Evolutionary conservation across 2,113 vertebrate genomes (phyloP).

Genomic region (Mormoops blainvillei): DNA sequence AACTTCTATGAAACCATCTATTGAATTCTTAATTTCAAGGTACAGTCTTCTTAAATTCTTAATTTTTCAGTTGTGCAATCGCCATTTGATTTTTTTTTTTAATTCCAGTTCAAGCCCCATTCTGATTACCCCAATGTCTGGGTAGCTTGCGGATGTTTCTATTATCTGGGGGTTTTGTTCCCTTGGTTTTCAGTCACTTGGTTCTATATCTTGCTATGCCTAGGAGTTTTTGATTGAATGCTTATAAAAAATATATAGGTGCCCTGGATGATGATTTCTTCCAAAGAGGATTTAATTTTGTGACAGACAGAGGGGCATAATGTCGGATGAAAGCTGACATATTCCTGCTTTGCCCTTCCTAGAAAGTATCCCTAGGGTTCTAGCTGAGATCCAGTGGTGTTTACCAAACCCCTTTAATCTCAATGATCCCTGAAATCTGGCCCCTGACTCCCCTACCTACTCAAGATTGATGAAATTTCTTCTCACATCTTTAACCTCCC

Average conservation of each 20-base stretch:
- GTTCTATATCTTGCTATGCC: background rate
- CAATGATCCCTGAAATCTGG: background rate
- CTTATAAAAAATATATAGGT: background rate
- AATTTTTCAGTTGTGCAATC: background rate
- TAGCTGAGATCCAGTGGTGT: background rate
- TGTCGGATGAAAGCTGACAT: background rate
- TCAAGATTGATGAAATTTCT: background rate
- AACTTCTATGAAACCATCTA: background rate
- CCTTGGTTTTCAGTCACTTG: background rate
- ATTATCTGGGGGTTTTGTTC: background rate
- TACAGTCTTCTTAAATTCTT: no score
- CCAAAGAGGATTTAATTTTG: background rate
- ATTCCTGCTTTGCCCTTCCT: background rate
- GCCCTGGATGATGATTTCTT: background rate
- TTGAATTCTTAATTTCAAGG: background rate
- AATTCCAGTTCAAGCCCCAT: background rate
- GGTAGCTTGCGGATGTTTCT: background rate
- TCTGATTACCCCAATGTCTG: background rate
- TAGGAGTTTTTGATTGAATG: background rate
- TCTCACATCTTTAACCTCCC: background rate
- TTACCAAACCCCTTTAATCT: background rate
- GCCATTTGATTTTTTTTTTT: background rate
- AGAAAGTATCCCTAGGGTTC: background rate
- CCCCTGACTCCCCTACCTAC: background rate
- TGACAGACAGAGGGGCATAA: background rate